Evolutionary conservation across 2,888 invertebrate species (phyloP).

Genomic region (Nysson spinosus): DNA sequence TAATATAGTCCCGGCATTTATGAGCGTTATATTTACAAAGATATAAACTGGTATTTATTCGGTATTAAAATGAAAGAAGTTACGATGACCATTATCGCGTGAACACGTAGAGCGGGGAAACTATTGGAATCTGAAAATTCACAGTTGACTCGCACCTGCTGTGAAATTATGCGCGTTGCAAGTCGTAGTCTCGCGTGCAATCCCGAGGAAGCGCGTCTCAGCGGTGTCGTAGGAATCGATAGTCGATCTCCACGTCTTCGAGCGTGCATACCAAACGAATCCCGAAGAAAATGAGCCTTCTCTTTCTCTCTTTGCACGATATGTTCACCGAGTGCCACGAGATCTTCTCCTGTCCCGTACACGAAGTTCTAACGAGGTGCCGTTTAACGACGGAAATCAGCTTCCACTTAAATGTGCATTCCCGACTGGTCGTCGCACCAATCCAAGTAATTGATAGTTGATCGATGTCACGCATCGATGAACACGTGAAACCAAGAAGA

Average conservation of each 20-base stretch:
- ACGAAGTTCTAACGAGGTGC: slow-evolving; percentile 49
- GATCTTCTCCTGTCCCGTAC: slow-evolving; percentile 11
- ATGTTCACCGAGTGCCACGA: neutral
- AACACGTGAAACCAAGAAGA: slow-evolving; percentile 25
- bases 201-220: slow-evolving; percentile 16
- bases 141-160: slow-evolving; percentile 58
- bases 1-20: no score
- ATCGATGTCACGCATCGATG: slow-evolving; percentile 54
- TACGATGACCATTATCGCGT: slow-evolving; percentile 56
- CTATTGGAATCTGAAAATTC: slow-evolving; percentile 61
- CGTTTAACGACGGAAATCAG: slow-evolving; percentile 31
- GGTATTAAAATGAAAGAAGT: slow-evolving; percentile 44
- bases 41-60: no score
- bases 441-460: slow-evolving; percentile 63
- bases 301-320: neutral
- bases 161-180: slow-evolving; percentile 59
- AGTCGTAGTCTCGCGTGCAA: slow-evolving; percentile 56
- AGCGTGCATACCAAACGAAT: slow-evolving; percentile 57
- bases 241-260: slow-evolving; percentile 55
- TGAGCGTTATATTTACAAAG: no score
- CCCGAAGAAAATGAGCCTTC: slow-evolving; percentile 45
- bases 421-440: slow-evolving; percentile 26
- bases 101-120: slow-evolving; percentile 36
- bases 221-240: slow-evolving; percentile 47
- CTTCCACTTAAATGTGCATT: slow-evolving; percentile 34